These are phyloP conservation scores for Cyprinella venusta DNA, from an alignment of 2,797 vertebrate genomes.

Conservation along the genomic window DNA sequence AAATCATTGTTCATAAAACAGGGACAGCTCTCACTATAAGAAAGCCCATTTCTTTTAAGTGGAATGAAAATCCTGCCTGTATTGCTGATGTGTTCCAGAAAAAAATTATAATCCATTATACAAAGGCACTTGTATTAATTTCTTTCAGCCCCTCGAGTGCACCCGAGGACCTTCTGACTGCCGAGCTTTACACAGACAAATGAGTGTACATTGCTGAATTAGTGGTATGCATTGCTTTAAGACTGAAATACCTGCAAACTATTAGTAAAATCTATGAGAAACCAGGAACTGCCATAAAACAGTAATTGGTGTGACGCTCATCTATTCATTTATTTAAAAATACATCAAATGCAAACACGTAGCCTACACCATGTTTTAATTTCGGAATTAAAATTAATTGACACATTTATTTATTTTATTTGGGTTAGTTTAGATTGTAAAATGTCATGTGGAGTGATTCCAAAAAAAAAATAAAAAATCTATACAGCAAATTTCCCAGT, in stretches of 20 bases:
- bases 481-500: no score
- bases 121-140: slow-evolving; percentile 53
- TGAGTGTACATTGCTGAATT: slow-evolving; percentile 44
- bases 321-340: no score
- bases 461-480: no score
- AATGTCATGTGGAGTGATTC: not conserved
- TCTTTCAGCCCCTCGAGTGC: slow-evolving; percentile 37
- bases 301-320: no score
- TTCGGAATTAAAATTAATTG: not conserved
- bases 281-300: not conserved
- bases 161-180: slow-evolving; percentile 51
- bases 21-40: slow-evolving; percentile 4
- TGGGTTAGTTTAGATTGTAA: not conserved
- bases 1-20: slow-evolving; percentile 38
- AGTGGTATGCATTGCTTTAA: slow-evolving; percentile 1
- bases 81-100: slow-evolving; percentile 29
- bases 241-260: not conserved
- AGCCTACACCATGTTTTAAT: no score
- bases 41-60: slow-evolving; percentile 29
- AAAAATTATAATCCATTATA: slow-evolving; percentile 53
- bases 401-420: not conserved
- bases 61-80: slow-evolving; percentile 43
- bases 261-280: not conserved
- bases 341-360: no score
- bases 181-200: slow-evolving; percentile 46